Percentiles rank a stretch among this genome's conserved stretches.
Conservation (phyloP, 2,888 invertebrate species). For the Teinopalpus imperialis region DNA sequence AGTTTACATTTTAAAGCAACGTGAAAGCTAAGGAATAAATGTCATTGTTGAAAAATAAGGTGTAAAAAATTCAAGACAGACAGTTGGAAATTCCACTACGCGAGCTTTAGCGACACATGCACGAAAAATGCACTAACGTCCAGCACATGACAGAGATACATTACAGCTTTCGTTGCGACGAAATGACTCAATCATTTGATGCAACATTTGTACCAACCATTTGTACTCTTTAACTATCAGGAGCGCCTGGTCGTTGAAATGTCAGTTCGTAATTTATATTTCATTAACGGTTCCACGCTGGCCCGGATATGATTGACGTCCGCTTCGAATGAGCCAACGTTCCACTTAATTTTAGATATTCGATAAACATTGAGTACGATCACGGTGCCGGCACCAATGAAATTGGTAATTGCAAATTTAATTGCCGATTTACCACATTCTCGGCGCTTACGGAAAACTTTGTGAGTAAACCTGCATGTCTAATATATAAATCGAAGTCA, state of each 20-base stretch:
- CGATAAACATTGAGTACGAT: slow-evolving; percentile 24
- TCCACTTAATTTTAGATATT: slow-evolving; percentile 27
- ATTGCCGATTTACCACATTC: no score
- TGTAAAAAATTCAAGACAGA: slow-evolving; percentile 23
- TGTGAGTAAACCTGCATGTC: no score
- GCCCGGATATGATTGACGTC: slow-evolving; percentile 54
- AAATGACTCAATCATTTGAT: slow-evolving; percentile 11
- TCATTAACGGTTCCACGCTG: slow-evolving; percentile 46
- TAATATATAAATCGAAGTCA: no score
- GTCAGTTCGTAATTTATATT: slow-evolving; percentile 50
- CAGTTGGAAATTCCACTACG: slow-evolving; percentile 12
- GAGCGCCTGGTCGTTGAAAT: slow-evolving; percentile 27
- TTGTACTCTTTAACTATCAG: neutral
- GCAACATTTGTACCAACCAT: slow-evolving; percentile 9
- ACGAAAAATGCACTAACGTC: slow-evolving; percentile 4
- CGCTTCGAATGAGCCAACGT: slow-evolving; percentile 34
- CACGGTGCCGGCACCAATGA: no score
- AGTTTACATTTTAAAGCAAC: slow-evolving; percentile 2
- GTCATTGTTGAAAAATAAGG: slow-evolving; percentile 20
- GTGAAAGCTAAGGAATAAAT: slow-evolving; percentile 7
- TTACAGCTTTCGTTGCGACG: slow-evolving; percentile 6
- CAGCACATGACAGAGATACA: slow-evolving; percentile 17
- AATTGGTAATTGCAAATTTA: no score
- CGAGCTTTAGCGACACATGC: slow-evolving; percentile 1
- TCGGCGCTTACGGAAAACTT: no score